phyloP scores from a whole-genome alignment of 2,888 invertebrate genomes.

The Amorpha juglandis region DNA sequence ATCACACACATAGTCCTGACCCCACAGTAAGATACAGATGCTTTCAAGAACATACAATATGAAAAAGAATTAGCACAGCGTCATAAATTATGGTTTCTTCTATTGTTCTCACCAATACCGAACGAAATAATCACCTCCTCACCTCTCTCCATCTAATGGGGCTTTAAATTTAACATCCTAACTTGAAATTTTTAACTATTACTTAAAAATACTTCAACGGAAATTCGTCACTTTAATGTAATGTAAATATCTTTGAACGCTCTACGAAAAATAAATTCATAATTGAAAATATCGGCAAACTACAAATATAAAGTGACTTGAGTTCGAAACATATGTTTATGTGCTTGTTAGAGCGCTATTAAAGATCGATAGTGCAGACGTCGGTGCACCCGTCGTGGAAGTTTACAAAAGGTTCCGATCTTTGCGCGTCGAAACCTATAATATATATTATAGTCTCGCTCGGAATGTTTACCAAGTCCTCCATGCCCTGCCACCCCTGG shows the following conservation, averaged over 20 bases:
- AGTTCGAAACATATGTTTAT: conserved; percentile 7
- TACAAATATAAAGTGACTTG: neutral
- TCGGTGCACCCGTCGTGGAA: conserved; percentile 40
- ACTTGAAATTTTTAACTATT: too few species aligned
- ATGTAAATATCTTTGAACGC: neutral
- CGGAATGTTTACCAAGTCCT: conserved; percentile 72
- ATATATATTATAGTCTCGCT: conserved; percentile 43
- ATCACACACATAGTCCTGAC: too few species aligned
- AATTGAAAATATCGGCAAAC: neutral
- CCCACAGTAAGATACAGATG: too few species aligned
- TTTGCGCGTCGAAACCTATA: conserved; percentile 39
- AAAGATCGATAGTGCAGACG: conserved; percentile 18
- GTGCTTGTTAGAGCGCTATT: conserved; percentile 16
- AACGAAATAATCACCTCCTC: neutral
- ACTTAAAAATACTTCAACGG: too few species aligned
- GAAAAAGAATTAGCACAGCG: too few species aligned
- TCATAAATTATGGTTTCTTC: too few species aligned
- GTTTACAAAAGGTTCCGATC: conserved; percentile 45
- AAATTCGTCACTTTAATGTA: too few species aligned
- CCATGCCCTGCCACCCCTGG: conserved; percentile 45
- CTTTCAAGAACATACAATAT: too few species aligned
- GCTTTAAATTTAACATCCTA: too few species aligned
- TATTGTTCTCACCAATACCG: too few species aligned
- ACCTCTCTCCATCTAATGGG: too few species aligned
- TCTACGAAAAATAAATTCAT: neutral